Evolutionary conservation across 2,113 vertebrate species (phyloP), one percentile per base, ranked within the genome.

Genomic region (Archilochus colubris): DNA sequence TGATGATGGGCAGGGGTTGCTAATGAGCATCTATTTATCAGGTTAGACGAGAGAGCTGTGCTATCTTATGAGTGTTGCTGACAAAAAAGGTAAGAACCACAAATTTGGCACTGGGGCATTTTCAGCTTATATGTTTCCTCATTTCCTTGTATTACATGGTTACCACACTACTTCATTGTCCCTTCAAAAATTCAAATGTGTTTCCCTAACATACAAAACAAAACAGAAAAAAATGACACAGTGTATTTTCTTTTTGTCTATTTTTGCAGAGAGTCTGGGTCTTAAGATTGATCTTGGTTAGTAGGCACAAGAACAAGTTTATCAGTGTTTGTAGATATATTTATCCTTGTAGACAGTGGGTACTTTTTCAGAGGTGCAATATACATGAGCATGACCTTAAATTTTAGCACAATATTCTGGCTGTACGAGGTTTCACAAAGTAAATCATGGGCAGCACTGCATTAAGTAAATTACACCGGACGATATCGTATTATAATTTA

Each of bases 251-350:
- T 21, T 72, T 61, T 67, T n/a, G 12, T 28, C 51, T 28, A 36
- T 44, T 50, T 63, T 20, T 84, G 31, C 8, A 61, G 36, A 68
- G 66, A 22, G 3, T 24, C 0, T 0, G 2, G 21, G 4, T 4
- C 36, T 66, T 31, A 66, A 72, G 21, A 21, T 18, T 1, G 40
- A 58, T 30, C 13, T 66, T 76, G 19, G 10, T 20, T 50, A 72
- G 20, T 40, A 40, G 12, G 13, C 5, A 55, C 19, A 36, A 24
- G 30, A 73, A 38, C 15, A 25, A 74, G 12, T 2, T 75, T 80
- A 51, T 48, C 12, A 58, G n/a, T 16, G 3, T 21, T 46, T 85
- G 61, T n/a, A 54, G 11, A 44, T 68, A 20, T 69, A 21, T 38
- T n/a, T 67, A 7, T 67, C 12, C 4, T 43, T 8, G 23, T 67